Conservation (phyloP, 2,797 vertebrate genomes). For the Syngnathus rostellatus region DNA sequence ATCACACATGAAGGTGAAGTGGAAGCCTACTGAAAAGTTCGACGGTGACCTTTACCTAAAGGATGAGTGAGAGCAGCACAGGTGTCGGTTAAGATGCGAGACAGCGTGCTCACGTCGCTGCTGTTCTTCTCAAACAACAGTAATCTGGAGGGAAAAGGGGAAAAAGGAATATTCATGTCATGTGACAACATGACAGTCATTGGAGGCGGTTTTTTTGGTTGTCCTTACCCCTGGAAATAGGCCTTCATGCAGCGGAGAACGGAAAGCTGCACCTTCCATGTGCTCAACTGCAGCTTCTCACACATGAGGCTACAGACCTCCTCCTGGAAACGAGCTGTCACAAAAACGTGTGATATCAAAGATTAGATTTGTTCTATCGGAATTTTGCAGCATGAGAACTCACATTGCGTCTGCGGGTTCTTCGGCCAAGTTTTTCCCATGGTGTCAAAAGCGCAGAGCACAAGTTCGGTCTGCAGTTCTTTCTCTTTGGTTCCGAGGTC, state of each 20-base stretch:
- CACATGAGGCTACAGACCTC: slow-evolving; percentile 92
- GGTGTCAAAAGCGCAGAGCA: slow-evolving; percentile 87
- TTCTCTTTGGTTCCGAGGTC: slow-evolving; percentile 72
- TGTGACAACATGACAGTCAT: not conserved
- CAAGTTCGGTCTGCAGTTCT: slow-evolving; percentile 79
- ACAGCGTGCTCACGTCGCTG: slow-evolving; percentile 70
- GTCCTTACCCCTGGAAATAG: slow-evolving; percentile 83
- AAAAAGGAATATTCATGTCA: not conserved
- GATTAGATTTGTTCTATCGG: no score
- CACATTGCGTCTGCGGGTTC: slow-evolving; percentile 79
- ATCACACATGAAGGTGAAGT: not conserved
- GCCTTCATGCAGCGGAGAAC: slow-evolving; percentile 90
- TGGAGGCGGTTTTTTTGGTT: not conserved
- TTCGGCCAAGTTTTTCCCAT: slow-evolving; percentile 90
- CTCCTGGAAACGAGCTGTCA: slow-evolving; percentile 75
- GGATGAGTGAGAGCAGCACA: slow-evolving; percentile 84
- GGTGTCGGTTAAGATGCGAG: slow-evolving; percentile 84
- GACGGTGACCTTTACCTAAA: slow-evolving; percentile 71
- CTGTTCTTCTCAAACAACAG: slow-evolving; percentile 82
- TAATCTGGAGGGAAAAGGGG: slow-evolving; percentile 63
- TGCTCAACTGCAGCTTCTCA: slow-evolving; percentile 85
- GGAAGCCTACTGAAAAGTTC: rapidly evolving
- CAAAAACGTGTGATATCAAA: not conserved
- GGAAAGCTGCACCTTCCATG: slow-evolving; percentile 89
- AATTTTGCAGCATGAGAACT: slow-evolving; percentile 15